Base-by-base conservation (phyloP, 2,113 vertebrate species). In the Atherinomorus stipes region DNA sequence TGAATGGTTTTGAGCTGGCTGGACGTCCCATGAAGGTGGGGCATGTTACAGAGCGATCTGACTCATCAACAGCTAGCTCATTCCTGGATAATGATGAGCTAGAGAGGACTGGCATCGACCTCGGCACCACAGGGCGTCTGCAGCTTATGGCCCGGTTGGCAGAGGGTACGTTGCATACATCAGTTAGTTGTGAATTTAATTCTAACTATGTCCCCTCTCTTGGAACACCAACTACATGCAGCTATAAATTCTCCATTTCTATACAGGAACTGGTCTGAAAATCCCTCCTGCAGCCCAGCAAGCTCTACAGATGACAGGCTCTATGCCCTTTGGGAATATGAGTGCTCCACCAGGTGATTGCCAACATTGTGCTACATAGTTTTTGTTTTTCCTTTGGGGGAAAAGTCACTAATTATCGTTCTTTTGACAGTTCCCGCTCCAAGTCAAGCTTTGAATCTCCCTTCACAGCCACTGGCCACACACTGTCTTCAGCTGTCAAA, bases 401-500 rank as follows among this genome's bases (percentile, higher is more conserved):
- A 31, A 38, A 51, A 5, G 23, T 37, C 11, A 9, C n/a, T 74
- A 21, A 62, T 1, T 49, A 2, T 38, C 58, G 3, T 38, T 26
- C n/a, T 22, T 45, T 19, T 76, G 72, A 38, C 63, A 84, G 87
- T 89, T 74, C 79, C 90, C 56, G 70, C 92, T 25, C 70, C 89
- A 59, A 93, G 85, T 80, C 92, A 94, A 71, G 90, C 94, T 38
- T 64, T 94, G 90, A 94, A 94, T 79, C 92, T 95, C 31, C 96
- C 97, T 73, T 95, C 96, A 64, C 98, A 94, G 71, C 97, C 98
- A 8, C 93, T 99, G 91, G 96, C 96, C 77, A 99, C 98, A 71
- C 98, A 99, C 78, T 99, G 97, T 92, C 97, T 99, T 78, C 98
- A 99, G 91, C 94, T 99, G 37, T 99, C 98, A 88, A 99, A 99